These are phyloP conservation scores for Gymnobelideus leadbeateri DNA, from an alignment of 2,113 vertebrate species.

Conservation along the genomic window DNA sequence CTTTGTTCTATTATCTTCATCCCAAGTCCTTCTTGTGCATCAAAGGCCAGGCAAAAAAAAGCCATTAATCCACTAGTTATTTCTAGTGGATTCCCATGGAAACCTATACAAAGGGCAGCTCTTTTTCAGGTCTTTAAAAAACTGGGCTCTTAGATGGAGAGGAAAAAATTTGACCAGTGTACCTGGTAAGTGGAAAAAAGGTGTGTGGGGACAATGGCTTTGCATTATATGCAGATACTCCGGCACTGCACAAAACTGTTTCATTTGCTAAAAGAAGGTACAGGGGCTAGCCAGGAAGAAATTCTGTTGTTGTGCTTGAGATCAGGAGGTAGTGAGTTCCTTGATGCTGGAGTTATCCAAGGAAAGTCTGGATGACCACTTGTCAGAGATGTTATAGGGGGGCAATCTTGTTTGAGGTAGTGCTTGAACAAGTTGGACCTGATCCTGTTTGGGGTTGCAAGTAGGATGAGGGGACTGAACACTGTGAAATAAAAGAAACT, in stretches of 20 bases:
- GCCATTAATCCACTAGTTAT: slow-evolving; percentile 65
- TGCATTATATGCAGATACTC: background rate
- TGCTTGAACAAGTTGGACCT: background rate
- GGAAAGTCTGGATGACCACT: background rate
- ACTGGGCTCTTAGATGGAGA: background rate
- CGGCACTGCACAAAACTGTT: background rate
- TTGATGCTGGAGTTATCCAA: background rate
- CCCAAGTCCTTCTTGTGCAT: background rate
- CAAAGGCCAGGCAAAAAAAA: background rate
- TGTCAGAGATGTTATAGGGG: background rate
- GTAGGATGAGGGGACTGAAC: background rate
- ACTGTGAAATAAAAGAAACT: background rate
- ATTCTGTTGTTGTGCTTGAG: background rate
- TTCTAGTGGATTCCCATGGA: slow-evolving; percentile 78
- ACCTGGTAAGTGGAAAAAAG: background rate
- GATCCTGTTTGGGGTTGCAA: background rate
- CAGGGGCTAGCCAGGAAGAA: background rate
- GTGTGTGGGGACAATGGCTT: background rate
- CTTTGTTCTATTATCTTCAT: background rate
- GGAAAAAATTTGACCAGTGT: background rate
- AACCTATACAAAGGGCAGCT: slow-evolving; percentile 61
- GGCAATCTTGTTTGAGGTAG: background rate
- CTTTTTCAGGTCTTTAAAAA: background rate
- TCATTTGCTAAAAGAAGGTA: background rate
- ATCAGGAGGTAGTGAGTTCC: background rate